phyloP scores from a whole-genome alignment of 2,797 vertebrate species.

The Phoebastria nigripes region DNA sequence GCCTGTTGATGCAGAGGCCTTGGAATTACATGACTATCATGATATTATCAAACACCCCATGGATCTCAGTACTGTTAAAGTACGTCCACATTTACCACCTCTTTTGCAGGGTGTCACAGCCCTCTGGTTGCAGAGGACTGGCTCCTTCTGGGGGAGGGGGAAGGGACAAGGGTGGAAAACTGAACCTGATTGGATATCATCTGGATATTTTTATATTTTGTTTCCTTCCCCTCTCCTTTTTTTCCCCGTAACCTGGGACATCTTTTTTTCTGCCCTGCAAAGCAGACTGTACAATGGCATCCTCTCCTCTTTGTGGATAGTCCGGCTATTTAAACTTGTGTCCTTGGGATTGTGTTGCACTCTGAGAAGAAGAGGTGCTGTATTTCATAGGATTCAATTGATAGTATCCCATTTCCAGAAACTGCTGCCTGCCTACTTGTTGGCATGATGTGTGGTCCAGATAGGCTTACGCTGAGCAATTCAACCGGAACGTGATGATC shows the following conservation, averaged over 20 bases:
- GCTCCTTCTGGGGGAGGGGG: background rate
- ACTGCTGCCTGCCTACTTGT: background rate
- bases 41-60: constrained; percentile 97
- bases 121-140: background rate
- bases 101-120: background rate
- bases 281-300: background rate
- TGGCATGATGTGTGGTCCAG: background rate
- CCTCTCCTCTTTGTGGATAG: background rate
- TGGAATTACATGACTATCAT: constrained; percentile 93
- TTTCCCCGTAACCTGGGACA: background rate
- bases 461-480: constrained; percentile 3
- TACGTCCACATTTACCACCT: constrained; percentile 56
- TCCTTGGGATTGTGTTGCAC: background rate
- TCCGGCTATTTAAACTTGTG: background rate
- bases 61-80: constrained; percentile 96
- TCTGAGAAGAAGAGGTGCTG: constrained; percentile 21
- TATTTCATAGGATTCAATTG: constrained; percentile 1
- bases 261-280: background rate
- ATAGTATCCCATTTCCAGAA: constrained; percentile 32
- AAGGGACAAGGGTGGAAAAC: background rate
- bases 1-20: constrained; percentile 88
- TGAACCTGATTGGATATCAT: background rate
- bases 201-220: background rate
- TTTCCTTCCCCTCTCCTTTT: background rate
- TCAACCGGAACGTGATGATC: background rate